phyloP scores from a whole-genome alignment of 2,888 invertebrate genomes.

The Pelosia muscerda region DNA sequence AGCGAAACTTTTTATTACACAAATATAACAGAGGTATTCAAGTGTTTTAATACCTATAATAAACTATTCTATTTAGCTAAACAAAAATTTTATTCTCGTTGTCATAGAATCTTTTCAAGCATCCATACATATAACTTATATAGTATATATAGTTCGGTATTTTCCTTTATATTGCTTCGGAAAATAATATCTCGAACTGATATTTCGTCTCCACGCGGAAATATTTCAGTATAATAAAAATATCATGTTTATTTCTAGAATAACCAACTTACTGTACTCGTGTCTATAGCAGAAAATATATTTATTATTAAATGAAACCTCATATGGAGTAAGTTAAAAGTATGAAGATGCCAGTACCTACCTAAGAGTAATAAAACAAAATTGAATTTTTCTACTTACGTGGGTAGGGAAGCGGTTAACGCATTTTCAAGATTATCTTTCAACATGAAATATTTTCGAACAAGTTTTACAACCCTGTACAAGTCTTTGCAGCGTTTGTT shows the following conservation, averaged over 20 bases:
- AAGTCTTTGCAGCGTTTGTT: conserved; percentile 22
- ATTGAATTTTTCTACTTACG: conserved; percentile 7
- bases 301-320: not conserved
- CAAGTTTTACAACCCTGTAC: conserved; percentile 26
- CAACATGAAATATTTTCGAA: conserved; percentile 28
- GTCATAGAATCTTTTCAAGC: not conserved
- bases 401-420: not conserved
- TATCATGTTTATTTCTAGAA: not conserved
- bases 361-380: not conserved
- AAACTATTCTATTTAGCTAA: not conserved
- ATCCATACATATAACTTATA: not conserved
- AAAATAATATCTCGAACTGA: not conserved
- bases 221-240: not conserved
- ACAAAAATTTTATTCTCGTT: not conserved
- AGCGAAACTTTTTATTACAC: too few species aligned
- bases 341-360: not conserved
- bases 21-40: too few species aligned
- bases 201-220: not conserved
- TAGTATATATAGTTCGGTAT: not conserved
- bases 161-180: not conserved
- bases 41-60: too few species aligned
- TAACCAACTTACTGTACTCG: not conserved
- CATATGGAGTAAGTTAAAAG: not conserved
- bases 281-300: not conserved
- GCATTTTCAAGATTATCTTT: not conserved